Percentiles rank a stretch among this genome's conserved stretches.
Evolutionary conservation across 2,113 vertebrate species (phyloP).

Genomic region (Paramisgurnus dabryanus): DNA sequence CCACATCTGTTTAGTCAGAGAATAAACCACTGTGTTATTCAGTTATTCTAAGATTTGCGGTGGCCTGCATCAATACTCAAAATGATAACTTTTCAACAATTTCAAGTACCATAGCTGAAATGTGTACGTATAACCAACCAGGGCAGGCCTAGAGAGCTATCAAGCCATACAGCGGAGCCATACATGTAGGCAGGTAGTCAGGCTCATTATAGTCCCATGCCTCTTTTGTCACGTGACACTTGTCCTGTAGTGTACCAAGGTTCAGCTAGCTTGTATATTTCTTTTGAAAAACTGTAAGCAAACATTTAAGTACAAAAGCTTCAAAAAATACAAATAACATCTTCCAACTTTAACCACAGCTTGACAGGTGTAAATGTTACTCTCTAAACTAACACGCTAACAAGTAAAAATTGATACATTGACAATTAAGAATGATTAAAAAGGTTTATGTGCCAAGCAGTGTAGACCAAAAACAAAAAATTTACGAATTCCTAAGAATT

Average conservation of each 20-base stretch:
- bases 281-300: not conserved
- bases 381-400: not conserved
- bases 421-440: constrained; percentile 3
- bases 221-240: too few relatives aligned
- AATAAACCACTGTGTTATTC: constrained; percentile 85
- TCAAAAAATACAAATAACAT: constrained; percentile 1
- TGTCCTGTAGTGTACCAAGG: not conserved
- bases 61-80: constrained; percentile 74
- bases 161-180: not conserved
- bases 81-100: constrained; percentile 78
- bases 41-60: constrained; percentile 80
- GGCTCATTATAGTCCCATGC: too few relatives aligned
- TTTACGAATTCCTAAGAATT: constrained; percentile 25
- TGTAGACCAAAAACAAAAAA: not conserved
- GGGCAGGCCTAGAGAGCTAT: not conserved
- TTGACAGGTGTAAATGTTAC: constrained; percentile 20
- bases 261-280: constrained; percentile 11
- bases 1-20: constrained; percentile 88
- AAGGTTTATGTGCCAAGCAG: not conserved
- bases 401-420: constrained; percentile 6
- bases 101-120: constrained; percentile 60
- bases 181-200: too few relatives aligned
- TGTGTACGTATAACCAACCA: constrained; percentile 66
- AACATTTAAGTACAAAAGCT: not conserved
- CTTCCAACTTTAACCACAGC: constrained; percentile 18